Percentiles rank a stretch among this genome's conserved stretches.
Evolutionary conservation across 2,797 vertebrate genomes (phyloP).

Genomic region (Spheniscus humboldti): DNA sequence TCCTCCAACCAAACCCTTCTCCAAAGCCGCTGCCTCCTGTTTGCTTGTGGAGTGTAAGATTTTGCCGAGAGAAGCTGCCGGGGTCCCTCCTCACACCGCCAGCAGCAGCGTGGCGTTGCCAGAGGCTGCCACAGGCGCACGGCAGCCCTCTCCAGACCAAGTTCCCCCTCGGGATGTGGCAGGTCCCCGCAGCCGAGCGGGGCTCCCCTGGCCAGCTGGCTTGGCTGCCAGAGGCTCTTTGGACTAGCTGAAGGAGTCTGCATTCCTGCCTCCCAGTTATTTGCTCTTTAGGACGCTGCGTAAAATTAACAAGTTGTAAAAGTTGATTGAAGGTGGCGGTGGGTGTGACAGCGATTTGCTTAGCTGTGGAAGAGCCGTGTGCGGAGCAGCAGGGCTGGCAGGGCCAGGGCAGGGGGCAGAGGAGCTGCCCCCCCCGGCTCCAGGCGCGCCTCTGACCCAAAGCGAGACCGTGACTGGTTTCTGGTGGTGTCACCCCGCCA

Average conservation of each 20-base stretch:
- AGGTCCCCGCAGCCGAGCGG: conserved; percentile 51
- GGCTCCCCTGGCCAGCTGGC: conserved; percentile 56
- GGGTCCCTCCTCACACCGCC: neutral
- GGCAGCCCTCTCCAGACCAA: neutral
- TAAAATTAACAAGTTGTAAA: conserved; percentile 80
- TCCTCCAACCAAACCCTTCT: conserved; percentile 45
- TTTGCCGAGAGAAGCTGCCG: conserved; percentile 4
- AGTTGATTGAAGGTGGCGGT: conserved; percentile 70
- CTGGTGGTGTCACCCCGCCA: neutral
- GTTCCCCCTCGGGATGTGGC: conserved; percentile 19
- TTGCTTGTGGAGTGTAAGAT: neutral
- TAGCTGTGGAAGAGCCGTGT: conserved; percentile 29
- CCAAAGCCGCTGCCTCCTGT: conserved; percentile 25
- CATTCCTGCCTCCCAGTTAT: conserved; percentile 72
- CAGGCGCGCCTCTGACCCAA: neutral
- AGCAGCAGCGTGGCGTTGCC: neutral
- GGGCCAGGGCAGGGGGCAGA: neutral
- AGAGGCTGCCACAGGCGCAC: neutral
- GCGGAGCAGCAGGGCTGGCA: neutral
- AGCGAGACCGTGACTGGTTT: neutral
- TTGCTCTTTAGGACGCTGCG: conserved; percentile 74
- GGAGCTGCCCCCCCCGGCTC: neutral
- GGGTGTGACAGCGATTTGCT: conserved; percentile 69
- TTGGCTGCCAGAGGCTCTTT: conserved; percentile 52
- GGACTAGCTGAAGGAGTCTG: conserved; percentile 67